Evolutionary conservation across 2,797 vertebrate species (phyloP).

Genomic region (Prionace glauca): DNA sequence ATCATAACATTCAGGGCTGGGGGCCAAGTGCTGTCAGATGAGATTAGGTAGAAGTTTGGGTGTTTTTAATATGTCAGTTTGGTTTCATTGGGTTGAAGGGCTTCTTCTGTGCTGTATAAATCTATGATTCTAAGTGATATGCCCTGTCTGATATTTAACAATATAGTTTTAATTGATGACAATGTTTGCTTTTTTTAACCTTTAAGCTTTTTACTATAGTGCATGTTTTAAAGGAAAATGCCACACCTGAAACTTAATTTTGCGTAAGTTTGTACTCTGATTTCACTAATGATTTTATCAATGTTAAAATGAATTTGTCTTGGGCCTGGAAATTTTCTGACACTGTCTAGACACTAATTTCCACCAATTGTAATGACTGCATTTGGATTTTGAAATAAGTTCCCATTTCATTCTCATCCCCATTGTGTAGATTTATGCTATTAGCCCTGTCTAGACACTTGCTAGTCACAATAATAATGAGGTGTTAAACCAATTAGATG

Average conservation of each 20-base stretch:
- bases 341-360: conserved; percentile 13
- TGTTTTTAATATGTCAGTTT: too few species aligned
- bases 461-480: not conserved
- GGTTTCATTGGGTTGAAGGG: too few species aligned
- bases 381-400: conserved; percentile 4
- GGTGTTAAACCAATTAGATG: conserved; percentile 19
- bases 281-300: not conserved
- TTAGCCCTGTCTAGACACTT: conserved; percentile 28
- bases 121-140: too few species aligned
- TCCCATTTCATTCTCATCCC: conserved; percentile 6
- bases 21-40: too few species aligned
- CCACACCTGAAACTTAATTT: not conserved
- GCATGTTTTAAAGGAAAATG: not conserved
- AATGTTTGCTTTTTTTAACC: not conserved
- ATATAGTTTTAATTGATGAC: not conserved
- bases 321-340: not conserved
- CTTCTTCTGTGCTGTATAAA: too few species aligned
- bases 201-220: too few species aligned
- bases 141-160: too few species aligned
- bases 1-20: too few species aligned
- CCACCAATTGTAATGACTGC: not conserved
- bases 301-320: not conserved
- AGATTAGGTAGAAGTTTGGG: too few species aligned
- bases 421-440: not conserved
- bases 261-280: not conserved